Evolutionary conservation across 2,113 vertebrate species (phyloP), one percentile per base, ranked within the genome.

Genomic region (Oncorhynchus clarkii): DNA sequence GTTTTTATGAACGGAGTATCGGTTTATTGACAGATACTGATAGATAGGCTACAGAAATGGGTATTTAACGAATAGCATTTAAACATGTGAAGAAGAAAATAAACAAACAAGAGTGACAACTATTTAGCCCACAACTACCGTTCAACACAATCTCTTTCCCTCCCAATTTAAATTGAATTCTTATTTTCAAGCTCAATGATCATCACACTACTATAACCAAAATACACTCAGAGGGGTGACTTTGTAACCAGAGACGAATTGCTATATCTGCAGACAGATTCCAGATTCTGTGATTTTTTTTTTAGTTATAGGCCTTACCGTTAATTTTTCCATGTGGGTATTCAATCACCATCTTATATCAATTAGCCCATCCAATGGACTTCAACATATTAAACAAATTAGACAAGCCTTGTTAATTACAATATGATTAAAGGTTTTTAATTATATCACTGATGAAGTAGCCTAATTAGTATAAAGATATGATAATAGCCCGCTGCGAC

Each of bases 401-500:
- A 95, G 92, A 95, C 93, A 91, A 94, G 88, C 79, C 94, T 93
- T 93, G 95, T 96, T 98, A 96, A 98, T 97, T 96, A 96, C 90
- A 89, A 91, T 90, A 92, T 95, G 94, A 96, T 96, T 94, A 94
- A 94, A 95, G 92, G 91, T 95, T 97, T 88, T 93, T 96, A 96
- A 97, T 96, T 94, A 93, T 93, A 94, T 96, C 92, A 93, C 87
- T 92, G 93, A 94, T 89, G 92, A 95, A 94, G 91, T 93, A 88
- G 88, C 89, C 93, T 96, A 96, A 97, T 97, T 96, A 96, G 92
- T 92, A 90, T 86, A 89, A 91, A 92, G 92, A 95, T 94, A 93
- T 94, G 94, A 95, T 96, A 96, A 96, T 95, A 92, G 89, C 90
- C 92, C 93, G 89, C 84, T 88, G 93, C 93, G 93, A 92, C 88